phyloP scores from a whole-genome alignment of 2,113 vertebrate genomes.

The Pangasianodon gigas region DNA sequence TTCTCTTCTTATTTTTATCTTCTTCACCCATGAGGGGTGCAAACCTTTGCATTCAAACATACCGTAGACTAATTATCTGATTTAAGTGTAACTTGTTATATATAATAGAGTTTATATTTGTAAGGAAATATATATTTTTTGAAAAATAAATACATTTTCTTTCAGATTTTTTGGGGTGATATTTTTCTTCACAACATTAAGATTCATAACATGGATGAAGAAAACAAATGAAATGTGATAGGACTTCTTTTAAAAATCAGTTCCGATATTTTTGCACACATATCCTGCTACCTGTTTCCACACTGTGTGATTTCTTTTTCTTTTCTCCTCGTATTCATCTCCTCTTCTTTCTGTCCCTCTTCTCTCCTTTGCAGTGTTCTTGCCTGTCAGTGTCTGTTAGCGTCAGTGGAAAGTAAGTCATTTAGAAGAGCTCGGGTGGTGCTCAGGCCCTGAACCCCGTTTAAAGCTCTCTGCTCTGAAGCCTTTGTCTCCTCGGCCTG shows the following conservation, averaged over 20 bases:
- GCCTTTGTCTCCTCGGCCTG: conserved; percentile 78
- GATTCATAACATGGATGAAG: not conserved
- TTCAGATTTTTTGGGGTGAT: not conserved
- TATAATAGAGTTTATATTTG: no score
- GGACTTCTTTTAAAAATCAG: not conserved
- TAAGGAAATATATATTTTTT: not conserved
- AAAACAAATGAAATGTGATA: not conserved
- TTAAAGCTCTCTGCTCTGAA: conserved; percentile 78
- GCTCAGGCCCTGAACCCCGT: conserved; percentile 74
- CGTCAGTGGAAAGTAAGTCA: conserved; percentile 82
- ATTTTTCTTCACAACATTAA: not conserved
- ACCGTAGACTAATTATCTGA: not conserved
- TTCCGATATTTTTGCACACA: not conserved
- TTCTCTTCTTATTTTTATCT: not conserved
- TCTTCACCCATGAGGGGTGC: not conserved
- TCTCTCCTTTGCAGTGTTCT: conserved; percentile 69
- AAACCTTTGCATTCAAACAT: not conserved
- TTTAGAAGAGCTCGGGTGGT: conserved; percentile 79
- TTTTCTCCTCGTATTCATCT: conserved; percentile 38
- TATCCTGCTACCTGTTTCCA: conserved; percentile 56
- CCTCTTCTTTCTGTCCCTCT: conserved; percentile 45
- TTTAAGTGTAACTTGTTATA: not conserved
- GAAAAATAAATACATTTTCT: not conserved
- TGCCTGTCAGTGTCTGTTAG: conserved; percentile 84
- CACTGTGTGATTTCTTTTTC: conserved; percentile 68